Conservation (phyloP, 1,140 invertebrate genomes). For the Pseudomyrmex dendroicus region DNA sequence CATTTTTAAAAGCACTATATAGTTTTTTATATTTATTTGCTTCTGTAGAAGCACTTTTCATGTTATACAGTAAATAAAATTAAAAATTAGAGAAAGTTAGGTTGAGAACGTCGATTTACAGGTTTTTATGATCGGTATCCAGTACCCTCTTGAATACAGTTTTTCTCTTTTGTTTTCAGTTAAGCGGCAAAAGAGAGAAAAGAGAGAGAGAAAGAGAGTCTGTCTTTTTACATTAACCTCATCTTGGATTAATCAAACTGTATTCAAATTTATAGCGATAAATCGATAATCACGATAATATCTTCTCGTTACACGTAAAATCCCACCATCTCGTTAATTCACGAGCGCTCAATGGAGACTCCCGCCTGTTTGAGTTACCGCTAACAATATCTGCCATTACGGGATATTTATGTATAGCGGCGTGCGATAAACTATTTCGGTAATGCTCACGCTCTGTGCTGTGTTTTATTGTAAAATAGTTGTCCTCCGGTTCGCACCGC, state of each 20-base stretch:
- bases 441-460: constrained; percentile 5
- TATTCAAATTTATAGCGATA: not conserved
- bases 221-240: not conserved
- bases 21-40: too few relatives aligned
- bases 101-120: too few relatives aligned
- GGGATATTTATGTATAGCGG: constrained; percentile 51
- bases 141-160: too few relatives aligned
- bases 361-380: constrained; percentile 45
- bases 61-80: too few relatives aligned
- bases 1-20: too few relatives aligned
- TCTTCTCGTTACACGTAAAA: constrained; percentile 35
- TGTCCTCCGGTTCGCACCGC: constrained; percentile 28
- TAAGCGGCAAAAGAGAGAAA: too few relatives aligned
- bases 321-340: constrained; percentile 33
- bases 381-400: constrained; percentile 55
- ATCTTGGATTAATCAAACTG: not conserved
- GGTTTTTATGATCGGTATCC: too few relatives aligned
- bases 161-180: too few relatives aligned
- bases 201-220: too few relatives aligned
- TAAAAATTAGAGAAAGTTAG: too few relatives aligned
- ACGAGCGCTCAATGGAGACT: constrained; percentile 27
- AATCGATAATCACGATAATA: constrained; percentile 30
- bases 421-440: constrained; percentile 49
- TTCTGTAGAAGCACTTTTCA: too few relatives aligned
- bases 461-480: constrained; percentile 62